phyloP scores from a whole-genome alignment of 2,113 vertebrate genomes.

The Lepisosteus osseus region DNA sequence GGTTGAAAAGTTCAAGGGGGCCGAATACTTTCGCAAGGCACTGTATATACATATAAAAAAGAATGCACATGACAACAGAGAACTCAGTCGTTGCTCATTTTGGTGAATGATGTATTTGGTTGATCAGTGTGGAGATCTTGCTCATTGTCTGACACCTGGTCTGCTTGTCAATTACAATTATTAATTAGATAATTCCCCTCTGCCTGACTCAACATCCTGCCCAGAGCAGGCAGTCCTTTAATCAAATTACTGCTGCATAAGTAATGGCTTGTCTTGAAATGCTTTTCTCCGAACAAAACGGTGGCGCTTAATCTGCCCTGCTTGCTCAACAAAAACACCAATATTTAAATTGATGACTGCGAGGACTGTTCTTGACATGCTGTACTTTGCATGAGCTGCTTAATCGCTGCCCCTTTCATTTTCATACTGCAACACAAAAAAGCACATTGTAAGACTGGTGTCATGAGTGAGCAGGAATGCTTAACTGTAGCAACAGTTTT shows the following conservation, averaged over 20 bases:
- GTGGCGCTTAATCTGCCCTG: constrained; percentile 42
- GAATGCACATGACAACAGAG: not conserved
- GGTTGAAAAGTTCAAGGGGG: too few relatives aligned
- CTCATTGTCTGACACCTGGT: constrained; percentile 45
- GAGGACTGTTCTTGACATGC: constrained; percentile 21
- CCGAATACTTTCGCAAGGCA: too few relatives aligned
- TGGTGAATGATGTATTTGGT: constrained; percentile 19
- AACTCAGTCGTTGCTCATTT: constrained; percentile 13
- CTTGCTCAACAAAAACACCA: constrained; percentile 28
- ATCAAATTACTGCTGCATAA: constrained; percentile 58
- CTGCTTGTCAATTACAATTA: constrained; percentile 54
- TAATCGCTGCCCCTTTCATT: not conserved
- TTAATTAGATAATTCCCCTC: constrained; percentile 55
- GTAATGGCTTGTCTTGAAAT: constrained; percentile 46
- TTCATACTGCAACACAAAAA: too few relatives aligned
- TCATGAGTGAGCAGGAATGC: too few relatives aligned
- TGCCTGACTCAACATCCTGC: constrained; percentile 40
- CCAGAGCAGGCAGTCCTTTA: constrained; percentile 40
- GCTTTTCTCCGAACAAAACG: constrained; percentile 32
- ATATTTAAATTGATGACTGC: constrained; percentile 45
- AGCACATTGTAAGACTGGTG: too few relatives aligned
- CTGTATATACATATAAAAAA: not conserved
- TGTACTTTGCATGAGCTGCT: constrained; percentile 25
- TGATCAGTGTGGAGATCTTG: constrained; percentile 18
- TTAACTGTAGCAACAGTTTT: too few relatives aligned